Evolutionary conservation across 2,888 invertebrate species (phyloP).

Genomic region (Aporophyla nigra): DNA sequence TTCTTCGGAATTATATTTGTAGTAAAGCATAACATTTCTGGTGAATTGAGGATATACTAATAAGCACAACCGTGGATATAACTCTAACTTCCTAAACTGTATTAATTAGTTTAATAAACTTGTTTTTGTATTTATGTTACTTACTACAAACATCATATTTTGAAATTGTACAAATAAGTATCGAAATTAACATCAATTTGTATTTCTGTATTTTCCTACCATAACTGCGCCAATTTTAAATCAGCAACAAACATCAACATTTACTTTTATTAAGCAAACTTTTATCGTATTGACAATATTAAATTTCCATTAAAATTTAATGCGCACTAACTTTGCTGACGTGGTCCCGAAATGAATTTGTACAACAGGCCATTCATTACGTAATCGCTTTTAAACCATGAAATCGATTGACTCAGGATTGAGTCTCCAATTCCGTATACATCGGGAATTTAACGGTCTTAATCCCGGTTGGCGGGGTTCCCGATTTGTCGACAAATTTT

Average conservation of each 20-base stretch:
- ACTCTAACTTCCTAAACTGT: too few relatives aligned
- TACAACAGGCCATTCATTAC: constrained; percentile 65
- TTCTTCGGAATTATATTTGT: neutral
- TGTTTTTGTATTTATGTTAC: neutral
- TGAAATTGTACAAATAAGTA: neutral
- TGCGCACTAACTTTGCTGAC: constrained; percentile 40
- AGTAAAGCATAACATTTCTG: neutral
- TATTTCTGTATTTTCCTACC: neutral
- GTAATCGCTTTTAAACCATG: constrained; percentile 66
- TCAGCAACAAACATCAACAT: constrained; percentile 17
- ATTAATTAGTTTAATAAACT: neutral
- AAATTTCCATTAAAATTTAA: constrained; percentile 44
- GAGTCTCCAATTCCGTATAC: constrained; percentile 61
- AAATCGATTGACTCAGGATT: constrained; percentile 70
- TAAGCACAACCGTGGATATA: neutral
- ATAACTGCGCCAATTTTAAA: constrained; percentile 14
- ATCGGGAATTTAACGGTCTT: constrained; percentile 69
- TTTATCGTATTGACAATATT: constrained; percentile 19
- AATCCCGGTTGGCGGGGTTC: constrained; percentile 67
- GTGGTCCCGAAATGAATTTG: constrained; percentile 64
- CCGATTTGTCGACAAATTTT: constrained; percentile 70
- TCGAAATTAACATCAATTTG: constrained; percentile 5
- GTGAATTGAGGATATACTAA: neutral
- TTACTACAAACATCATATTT: neutral
- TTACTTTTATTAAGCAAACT: constrained; percentile 10